Conservation (phyloP, 1,140 invertebrate species). For the Drosophila sp. region DNA sequence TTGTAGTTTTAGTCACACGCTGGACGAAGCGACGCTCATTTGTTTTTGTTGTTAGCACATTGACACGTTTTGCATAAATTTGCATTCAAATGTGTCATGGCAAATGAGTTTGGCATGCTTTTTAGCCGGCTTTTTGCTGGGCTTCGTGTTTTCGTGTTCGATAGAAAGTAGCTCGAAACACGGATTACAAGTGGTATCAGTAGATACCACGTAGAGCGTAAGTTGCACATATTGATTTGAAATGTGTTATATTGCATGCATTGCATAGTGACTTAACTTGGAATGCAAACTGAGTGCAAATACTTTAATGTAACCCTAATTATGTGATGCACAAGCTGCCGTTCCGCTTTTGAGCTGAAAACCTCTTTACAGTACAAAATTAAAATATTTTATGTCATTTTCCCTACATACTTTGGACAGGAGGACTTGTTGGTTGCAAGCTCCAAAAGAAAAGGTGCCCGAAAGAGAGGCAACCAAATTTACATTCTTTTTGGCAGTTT, state of each 20-base stretch:
- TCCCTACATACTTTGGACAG: constrained; percentile 35
- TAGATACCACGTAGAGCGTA: constrained; percentile 38
- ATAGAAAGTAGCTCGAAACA: constrained; percentile 45
- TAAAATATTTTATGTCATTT: constrained; percentile 38
- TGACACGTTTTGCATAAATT: constrained; percentile 84
- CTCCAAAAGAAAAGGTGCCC: neutral
- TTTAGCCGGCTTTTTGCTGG: neutral
- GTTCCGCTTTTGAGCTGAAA: too few species aligned
- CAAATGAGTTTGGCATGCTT: constrained; percentile 33
- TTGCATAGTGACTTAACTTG: too few species aligned
- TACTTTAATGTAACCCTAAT: neutral
- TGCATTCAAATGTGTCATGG: constrained; percentile 74
- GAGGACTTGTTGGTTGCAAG: constrained; percentile 20
- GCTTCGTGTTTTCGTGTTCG: constrained; percentile 59
- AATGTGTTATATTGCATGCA: constrained; percentile 3
- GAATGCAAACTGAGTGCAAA: neutral
- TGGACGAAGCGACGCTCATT: constrained; percentile 43
- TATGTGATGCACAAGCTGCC: neutral
- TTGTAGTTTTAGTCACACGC: constrained; percentile 55
- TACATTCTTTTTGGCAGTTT: constrained; percentile 78
- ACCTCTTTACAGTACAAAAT: too few species aligned
- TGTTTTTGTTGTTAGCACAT: constrained; percentile 81
- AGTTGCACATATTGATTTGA: constrained; percentile 17
- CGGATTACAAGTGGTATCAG: constrained; percentile 2
- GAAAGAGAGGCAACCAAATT: constrained; percentile 43